A percentile compares a stretch with the other conserved stretches of the same genome.
phyloP scores from a whole-genome alignment of 2,888 invertebrate genomes.

The Coecobrya sp. region DNA sequence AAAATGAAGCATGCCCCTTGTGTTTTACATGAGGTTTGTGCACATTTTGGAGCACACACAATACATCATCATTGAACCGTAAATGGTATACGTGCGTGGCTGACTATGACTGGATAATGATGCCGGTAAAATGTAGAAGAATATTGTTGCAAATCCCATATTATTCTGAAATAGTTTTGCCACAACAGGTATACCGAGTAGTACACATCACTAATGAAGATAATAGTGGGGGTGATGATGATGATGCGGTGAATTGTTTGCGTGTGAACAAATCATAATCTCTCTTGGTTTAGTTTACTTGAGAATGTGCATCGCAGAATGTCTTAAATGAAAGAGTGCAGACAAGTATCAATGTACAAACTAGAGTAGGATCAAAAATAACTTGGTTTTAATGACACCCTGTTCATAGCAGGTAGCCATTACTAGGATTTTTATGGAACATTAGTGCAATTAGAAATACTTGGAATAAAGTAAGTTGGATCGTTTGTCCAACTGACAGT shows the following conservation, averaged over 20 bases:
- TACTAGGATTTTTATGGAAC: neutral
- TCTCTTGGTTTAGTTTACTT: neutral
- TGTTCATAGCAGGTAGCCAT: neutral
- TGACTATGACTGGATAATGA: slow-evolving; percentile 15
- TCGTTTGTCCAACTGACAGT: too few species aligned
- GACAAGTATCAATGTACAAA: neutral
- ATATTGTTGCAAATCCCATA: neutral
- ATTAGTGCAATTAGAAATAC: too few species aligned
- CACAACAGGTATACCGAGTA: neutral
- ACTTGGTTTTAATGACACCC: too few species aligned
- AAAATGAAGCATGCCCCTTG: neutral
- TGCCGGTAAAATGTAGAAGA: neutral
- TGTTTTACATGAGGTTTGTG: neutral
- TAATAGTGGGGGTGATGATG: neutral
- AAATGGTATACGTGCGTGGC: slow-evolving; percentile 1
- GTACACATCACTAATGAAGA: neutral
- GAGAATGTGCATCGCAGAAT: neutral
- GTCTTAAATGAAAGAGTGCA: neutral
- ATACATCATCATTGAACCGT: neutral
- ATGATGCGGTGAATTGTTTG: slow-evolving; percentile 3
- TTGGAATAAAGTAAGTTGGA: too few species aligned
- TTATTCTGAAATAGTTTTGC: neutral
- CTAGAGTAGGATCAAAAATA: neutral
- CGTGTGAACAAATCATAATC: slow-evolving; percentile 34
- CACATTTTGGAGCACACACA: neutral